Percentiles rank a stretch among this genome's conserved stretches.
Conservation (phyloP, 2,888 invertebrate species). For the Cephus pygmeus region DNA sequence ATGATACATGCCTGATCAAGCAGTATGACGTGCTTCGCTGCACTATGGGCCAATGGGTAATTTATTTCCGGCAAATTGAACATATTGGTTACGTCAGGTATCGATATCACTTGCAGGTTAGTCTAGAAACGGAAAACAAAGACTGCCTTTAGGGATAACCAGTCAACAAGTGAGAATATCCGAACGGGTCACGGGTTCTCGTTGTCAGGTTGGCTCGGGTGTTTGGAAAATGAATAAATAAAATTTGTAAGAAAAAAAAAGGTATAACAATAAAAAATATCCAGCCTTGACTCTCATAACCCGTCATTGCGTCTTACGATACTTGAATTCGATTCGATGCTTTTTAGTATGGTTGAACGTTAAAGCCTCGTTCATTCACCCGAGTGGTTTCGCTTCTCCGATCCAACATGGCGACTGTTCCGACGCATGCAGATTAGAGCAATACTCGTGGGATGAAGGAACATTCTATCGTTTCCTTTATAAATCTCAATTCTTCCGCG, state of each 20-base stretch:
- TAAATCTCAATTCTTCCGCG: not conserved
- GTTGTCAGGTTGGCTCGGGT: not conserved
- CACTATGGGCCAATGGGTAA: constrained; percentile 44
- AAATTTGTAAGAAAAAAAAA: not conserved
- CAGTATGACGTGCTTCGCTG: constrained; percentile 45
- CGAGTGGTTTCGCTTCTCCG: not conserved
- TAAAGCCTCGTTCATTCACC: not conserved
- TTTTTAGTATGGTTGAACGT: not conserved
- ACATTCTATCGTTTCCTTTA: not conserved
- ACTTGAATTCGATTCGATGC: not conserved
- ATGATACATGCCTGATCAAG: constrained; percentile 53
- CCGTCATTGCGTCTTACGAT: not conserved
- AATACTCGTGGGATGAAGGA: not conserved
- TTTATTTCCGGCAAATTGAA: constrained; percentile 43
- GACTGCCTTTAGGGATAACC: not conserved
- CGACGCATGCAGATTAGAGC: not conserved
- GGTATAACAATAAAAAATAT: not conserved
- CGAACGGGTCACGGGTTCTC: not conserved
- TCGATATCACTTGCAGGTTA: not conserved
- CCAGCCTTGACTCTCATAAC: not conserved
- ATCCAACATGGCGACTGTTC: not conserved
- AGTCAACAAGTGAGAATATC: not conserved
- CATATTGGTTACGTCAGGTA: not conserved
- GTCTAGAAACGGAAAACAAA: not conserved
- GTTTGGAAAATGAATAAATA: not conserved